phyloP scores from a whole-genome alignment of 2,888 invertebrate genomes.

The Diadromus collaris region DNA sequence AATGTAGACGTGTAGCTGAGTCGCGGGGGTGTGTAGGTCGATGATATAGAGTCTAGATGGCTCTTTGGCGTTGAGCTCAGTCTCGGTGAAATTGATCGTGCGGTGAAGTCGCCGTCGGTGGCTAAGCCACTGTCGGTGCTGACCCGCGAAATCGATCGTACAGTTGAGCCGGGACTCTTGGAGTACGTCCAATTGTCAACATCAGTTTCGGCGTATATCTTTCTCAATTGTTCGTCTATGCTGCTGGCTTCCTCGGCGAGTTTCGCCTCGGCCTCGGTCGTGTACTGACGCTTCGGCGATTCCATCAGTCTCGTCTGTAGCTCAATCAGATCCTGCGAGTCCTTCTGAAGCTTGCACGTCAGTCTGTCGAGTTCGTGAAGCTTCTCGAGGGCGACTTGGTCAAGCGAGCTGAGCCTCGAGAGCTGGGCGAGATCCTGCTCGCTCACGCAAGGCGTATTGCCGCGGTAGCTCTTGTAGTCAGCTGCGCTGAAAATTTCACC shows the following conservation, averaged over 20 bases:
- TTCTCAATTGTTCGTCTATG: conserved; percentile 86
- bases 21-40: conserved; percentile 77
- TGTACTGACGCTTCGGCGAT: conserved; percentile 82
- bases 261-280: conserved; percentile 83
- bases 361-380: conserved; percentile 89
- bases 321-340: conserved; percentile 89
- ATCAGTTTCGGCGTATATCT: conserved; percentile 84
- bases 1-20: conserved; percentile 86
- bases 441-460: conserved; percentile 88
- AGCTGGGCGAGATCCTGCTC: conserved; percentile 90
- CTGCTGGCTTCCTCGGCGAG: conserved; percentile 85
- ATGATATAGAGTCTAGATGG: conserved; percentile 75
- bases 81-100: conserved; percentile 77
- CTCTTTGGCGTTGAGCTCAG: conserved; percentile 75
- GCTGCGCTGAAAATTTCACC: conserved; percentile 87
- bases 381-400: conserved; percentile 90
- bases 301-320: conserved; percentile 87
- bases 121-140: conserved; percentile 83
- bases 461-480: conserved; percentile 90
- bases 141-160: conserved; percentile 77
- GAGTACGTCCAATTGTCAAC: conserved; percentile 87
- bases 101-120: conserved; percentile 84
- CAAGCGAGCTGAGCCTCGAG: conserved; percentile 88
- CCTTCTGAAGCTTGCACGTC: conserved; percentile 89
- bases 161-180: conserved; percentile 82